Evolutionary conservation across 2,888 invertebrate species (phyloP), one percentile per base, ranked within the genome.

Genomic region (Dynastes hyllus): DNA sequence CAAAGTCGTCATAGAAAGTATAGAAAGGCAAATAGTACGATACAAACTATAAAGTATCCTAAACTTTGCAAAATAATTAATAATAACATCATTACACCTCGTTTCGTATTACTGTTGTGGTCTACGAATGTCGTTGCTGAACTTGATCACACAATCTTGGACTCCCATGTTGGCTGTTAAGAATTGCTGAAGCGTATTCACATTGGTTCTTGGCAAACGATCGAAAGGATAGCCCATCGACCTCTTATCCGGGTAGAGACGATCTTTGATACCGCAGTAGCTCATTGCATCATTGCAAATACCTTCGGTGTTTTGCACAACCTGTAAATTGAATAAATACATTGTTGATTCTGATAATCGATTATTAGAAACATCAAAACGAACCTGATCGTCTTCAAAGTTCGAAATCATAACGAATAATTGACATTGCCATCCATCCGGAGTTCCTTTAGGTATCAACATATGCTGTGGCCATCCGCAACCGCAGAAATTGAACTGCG

Each of bases 381-480:
- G 88, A 83, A 94, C 94, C 88, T 89, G 89, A 85, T 96, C 96
- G 8, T 92, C 91, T 2, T 88, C 89, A 88, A 92, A 94, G 88
- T 96, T 92, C 78, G 95, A 94, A 79, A 96, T 90, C 95, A 96
- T 95, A 61, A 92, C 93, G 87, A 95, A 96, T 58, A 96, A 89
- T 82, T 94, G 92, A 85, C 93, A 92, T 0, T 90, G 88, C 88
- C 91, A 93, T 0, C 96, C 96, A 79, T 91, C 90, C 0, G 90
- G 85, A 3, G 88, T 93, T 2, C 96, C 96, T 88, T 93, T 94
- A 0, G 96, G 94, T 51, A 95, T 83, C 5, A 96, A 91, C 92
- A 96, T 92, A 88, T 96, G 95, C 80, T 95, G 93, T 0, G 96
- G 96, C 95, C 96, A 96, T 73, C 96, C 96, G 85, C 96, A 97